A percentile compares a stretch with the other conserved stretches of the same genome.
Evolutionary conservation across 2,113 vertebrate genomes (phyloP).

Genomic region (Ranitomeya variabilis): DNA sequence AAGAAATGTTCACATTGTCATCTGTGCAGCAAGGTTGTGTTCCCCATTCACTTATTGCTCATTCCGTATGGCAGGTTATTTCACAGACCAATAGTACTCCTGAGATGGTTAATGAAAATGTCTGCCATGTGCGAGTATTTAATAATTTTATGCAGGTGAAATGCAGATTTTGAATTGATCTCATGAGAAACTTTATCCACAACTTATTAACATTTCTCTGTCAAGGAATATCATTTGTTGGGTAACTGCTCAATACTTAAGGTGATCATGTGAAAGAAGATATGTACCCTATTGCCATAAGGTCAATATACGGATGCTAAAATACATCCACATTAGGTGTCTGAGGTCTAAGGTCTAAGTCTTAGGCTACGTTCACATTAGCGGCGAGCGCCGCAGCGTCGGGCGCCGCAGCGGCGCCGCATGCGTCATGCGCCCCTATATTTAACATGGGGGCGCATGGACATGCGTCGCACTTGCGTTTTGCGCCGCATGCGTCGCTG

Average conservation of each 20-base stretch:
- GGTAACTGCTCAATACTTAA: not conserved
- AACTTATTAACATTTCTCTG: not conserved
- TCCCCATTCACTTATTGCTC: not conserved
- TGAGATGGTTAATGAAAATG: slow-evolving; percentile 6
- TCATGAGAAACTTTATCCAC: not conserved
- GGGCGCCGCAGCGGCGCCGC: too few species aligned
- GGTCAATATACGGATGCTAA: too few species aligned
- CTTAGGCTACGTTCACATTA: too few species aligned
- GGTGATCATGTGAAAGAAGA: not conserved
- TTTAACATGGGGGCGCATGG: too few species aligned
- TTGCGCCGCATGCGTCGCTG: too few species aligned
- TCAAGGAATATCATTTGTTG: not conserved
- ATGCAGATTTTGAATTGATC: slow-evolving; percentile 15
- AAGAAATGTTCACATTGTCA: slow-evolving; percentile 44
- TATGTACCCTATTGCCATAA: too few species aligned
- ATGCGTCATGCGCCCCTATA: too few species aligned
- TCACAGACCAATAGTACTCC: slow-evolving; percentile 13
- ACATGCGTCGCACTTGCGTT: too few species aligned
- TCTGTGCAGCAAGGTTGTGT: slow-evolving; percentile 37
- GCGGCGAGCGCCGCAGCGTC: too few species aligned
- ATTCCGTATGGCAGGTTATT: slow-evolving; percentile 35
- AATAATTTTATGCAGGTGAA: slow-evolving; percentile 3
- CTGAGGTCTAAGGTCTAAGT: too few species aligned
- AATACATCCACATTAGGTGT: too few species aligned
- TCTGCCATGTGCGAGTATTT: not conserved